A percentile compares a stretch with the other conserved stretches of the same genome.
Evolutionary conservation across 2,888 invertebrate species (phyloP).

Genomic region (Panorpa germanica): DNA sequence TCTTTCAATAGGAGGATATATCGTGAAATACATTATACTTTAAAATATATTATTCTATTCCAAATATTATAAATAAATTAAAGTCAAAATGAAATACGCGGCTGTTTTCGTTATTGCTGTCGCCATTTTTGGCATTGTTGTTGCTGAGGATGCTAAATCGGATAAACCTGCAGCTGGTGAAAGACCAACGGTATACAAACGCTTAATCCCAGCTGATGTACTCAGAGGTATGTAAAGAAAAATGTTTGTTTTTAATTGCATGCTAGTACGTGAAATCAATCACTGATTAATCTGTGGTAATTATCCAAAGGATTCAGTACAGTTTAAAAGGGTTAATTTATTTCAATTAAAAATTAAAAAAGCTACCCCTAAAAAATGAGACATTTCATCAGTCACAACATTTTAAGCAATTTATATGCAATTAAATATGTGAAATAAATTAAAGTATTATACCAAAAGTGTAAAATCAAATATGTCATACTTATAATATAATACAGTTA

Average conservation of each 20-base stretch:
- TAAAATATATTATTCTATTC: no score
- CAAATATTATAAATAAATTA: no score
- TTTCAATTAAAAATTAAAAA: background rate
- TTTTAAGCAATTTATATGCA: conserved; percentile 10
- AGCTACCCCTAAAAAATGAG: no score
- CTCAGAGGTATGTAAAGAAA: conserved; percentile 54
- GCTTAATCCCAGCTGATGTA: conserved; percentile 77
- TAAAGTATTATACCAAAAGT: no score
- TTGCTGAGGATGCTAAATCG: conserved; percentile 28
- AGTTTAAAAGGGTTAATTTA: background rate
- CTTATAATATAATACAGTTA: no score
- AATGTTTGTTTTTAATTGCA: conserved; percentile 9
- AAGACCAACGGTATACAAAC: conserved; percentile 52
- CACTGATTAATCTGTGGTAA: conserved; percentile 10
- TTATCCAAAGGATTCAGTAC: background rate
- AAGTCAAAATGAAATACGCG: no score
- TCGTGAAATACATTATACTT: no score
- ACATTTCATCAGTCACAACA: conserved; percentile 2
- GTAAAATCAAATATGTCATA: no score
- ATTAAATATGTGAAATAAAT: conserved; percentile 7
- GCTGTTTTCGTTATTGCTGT: conserved; percentile 30
- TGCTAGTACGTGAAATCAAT: conserved; percentile 3
- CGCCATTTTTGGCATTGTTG: conserved; percentile 31
- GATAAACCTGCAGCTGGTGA: conserved; percentile 23
- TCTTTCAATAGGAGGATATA: no score